Evolutionary conservation across 2,888 invertebrate species (phyloP), one percentile per base, ranked within the genome.

Genomic region (Eugnorisma glareosa): DNA sequence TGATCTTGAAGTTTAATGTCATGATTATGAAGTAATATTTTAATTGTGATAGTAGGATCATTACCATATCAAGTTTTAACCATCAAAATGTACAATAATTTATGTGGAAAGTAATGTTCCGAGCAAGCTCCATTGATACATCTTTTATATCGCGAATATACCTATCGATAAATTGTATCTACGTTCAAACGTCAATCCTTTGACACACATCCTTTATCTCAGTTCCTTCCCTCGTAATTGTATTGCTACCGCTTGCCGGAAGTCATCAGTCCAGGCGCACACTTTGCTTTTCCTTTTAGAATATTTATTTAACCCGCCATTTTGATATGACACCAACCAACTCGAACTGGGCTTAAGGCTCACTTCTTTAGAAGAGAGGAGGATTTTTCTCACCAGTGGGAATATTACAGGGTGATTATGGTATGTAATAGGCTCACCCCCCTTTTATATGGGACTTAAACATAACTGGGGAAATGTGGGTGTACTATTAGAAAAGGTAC

Each of bases 241-340:
- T 75, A 45, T 54, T 64, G 11, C 43, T 77, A 28, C 57, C 57
- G 73, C 21, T 21, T 28, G 43, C 35, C 35, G 74, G 54, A 73
- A 73, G 43, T 37, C 45, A 18, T 59, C 24, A 45, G 5, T 45
- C 28, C 35, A 59, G 28, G 37, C 35, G 57, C 21, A 15, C 43
- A 21, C 7, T 74, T 74, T 74, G 21, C 35, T 74, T 45, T 43
- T 43, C 1, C 6, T 48, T 45, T 37, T 28, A 59, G 18, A 31
- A 48, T 59, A 75, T 35, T 73, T 35, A 43, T 43, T 24, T 1
- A 43, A 35, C 13, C 40, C 31, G 31, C 2, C 35, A 75, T 61
- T 61, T 61, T 35, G 1, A 21, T 61, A 61, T 31, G 10, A 61
- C 21, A 18, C 31, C 4, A 31, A 35, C 21, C 31, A 61, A 31